Evolutionary conservation across 1,140 invertebrate genomes (phyloP).

Genomic region (Trachelipus rathkii): DNA sequence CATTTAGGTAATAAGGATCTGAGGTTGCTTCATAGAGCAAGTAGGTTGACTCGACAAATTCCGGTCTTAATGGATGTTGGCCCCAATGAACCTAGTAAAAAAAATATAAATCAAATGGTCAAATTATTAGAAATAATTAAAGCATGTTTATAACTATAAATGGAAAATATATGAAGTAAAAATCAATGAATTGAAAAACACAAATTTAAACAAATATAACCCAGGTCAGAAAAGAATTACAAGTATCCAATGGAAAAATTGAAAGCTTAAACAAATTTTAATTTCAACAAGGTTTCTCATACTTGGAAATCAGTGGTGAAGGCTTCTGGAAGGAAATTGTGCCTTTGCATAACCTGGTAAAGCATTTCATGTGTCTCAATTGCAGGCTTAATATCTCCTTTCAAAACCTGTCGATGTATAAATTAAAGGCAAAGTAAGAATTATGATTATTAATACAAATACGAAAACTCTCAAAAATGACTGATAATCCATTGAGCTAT

Average conservation of each 20-base stretch:
- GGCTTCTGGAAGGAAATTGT: slow-evolving; percentile 97
- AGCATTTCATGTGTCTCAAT: slow-evolving; percentile 96
- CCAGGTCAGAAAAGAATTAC: too few relatives aligned
- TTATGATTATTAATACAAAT: too few relatives aligned
- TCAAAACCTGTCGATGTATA: slow-evolving; percentile 60
- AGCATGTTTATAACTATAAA: too few relatives aligned
- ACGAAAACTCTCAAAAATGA: too few relatives aligned
- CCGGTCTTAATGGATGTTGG: slow-evolving; percentile 91
- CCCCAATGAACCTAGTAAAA: slow-evolving; percentile 84
- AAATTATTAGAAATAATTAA: too few relatives aligned
- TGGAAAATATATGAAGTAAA: too few relatives aligned
- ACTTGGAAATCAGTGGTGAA: slow-evolving; percentile 90
- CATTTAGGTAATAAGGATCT: slow-evolving; percentile 91
- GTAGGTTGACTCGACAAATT: slow-evolving; percentile 97
- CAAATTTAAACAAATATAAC: too few relatives aligned
- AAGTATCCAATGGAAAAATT: background rate
- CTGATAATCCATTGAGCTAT: too few relatives aligned
- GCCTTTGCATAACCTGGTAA: slow-evolving; percentile 88
- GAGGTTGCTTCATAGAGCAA: slow-evolving; percentile 91
- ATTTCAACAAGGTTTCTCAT: slow-evolving; percentile 36
- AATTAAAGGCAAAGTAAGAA: too few relatives aligned
- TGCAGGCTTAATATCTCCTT: slow-evolving; percentile 91
- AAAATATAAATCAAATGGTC: too few relatives aligned
- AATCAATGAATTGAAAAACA: too few relatives aligned
- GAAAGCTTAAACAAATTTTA: background rate